Evolutionary conservation across 1,140 invertebrate genomes (phyloP).

Genomic region (Drosophila sechellia): DNA sequence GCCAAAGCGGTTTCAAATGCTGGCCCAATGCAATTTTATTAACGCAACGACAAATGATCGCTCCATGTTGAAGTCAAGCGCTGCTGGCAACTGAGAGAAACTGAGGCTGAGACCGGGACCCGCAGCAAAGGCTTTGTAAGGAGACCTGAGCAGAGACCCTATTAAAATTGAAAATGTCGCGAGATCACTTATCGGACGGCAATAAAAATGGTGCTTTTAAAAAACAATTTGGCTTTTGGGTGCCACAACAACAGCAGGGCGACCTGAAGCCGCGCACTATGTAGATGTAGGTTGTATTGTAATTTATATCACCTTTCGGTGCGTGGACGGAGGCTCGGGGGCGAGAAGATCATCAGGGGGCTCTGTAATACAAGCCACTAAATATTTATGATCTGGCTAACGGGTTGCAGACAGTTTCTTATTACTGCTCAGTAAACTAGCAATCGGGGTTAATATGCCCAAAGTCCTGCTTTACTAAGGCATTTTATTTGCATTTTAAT

Average conservation of each 20-base stretch:
- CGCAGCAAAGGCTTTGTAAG: slow-evolving; percentile 26
- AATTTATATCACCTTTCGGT: slow-evolving; percentile 64
- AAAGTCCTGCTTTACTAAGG: slow-evolving; percentile 14
- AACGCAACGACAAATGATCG: slow-evolving; percentile 82
- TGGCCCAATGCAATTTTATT: slow-evolving; percentile 83
- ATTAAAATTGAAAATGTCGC: slow-evolving; percentile 84
- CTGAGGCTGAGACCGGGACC: slow-evolving; percentile 6
- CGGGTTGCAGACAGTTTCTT: slow-evolving; percentile 42
- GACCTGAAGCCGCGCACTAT: slow-evolving; percentile 21
- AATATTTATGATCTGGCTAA: slow-evolving; percentile 61
- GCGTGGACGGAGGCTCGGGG: slow-evolving; percentile 32
- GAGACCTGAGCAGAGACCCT: slow-evolving; percentile 64
- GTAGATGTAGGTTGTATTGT: slow-evolving; percentile 59
- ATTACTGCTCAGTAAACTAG: slow-evolving; percentile 11
- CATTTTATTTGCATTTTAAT: too few relatives aligned
- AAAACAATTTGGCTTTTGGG: slow-evolving; percentile 82
- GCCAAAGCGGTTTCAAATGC: slow-evolving; percentile 82
- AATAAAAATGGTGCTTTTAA: slow-evolving; percentile 84
- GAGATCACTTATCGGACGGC: slow-evolving; percentile 81
- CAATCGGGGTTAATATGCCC: neutral
- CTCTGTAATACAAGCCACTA: slow-evolving; percentile 39
- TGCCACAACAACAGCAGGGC: slow-evolving; percentile 12
- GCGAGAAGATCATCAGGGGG: slow-evolving; percentile 18
- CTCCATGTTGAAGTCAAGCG: slow-evolving; percentile 27
- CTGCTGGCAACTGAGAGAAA: slow-evolving; percentile 1